phyloP scores from a whole-genome alignment of 2,888 invertebrate species.

The Himalopsyche japonica region DNA sequence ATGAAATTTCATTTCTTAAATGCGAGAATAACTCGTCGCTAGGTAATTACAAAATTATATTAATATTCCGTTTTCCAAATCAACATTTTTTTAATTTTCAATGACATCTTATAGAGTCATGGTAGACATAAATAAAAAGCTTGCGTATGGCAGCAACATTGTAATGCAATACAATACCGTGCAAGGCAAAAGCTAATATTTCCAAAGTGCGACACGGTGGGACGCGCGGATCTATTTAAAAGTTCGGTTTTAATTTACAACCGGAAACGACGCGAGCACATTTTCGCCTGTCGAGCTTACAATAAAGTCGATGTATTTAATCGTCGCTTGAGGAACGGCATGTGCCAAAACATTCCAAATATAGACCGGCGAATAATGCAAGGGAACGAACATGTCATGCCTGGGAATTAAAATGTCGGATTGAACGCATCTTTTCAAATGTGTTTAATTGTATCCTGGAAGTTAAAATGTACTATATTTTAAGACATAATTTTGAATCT shows the following conservation, averaged over 20 bases:
- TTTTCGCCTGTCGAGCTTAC: background rate
- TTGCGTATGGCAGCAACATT: background rate
- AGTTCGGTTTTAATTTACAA: background rate
- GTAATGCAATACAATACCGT: background rate
- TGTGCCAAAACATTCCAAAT: background rate
- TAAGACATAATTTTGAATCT: too few relatives aligned
- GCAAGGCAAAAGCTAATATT: background rate
- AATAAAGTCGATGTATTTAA: background rate
- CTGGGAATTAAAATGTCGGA: background rate
- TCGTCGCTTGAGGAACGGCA: background rate
- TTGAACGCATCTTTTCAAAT: background rate
- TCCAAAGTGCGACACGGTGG: background rate
- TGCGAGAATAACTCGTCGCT: too few relatives aligned
- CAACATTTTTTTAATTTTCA: background rate
- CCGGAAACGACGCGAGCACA: background rate
- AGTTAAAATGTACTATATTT: too few relatives aligned
- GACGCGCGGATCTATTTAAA: constrained; percentile 1
- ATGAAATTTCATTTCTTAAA: too few relatives aligned
- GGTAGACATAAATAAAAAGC: background rate
- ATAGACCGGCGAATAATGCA: background rate
- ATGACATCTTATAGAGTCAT: too few relatives aligned
- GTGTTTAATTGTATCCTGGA: background rate
- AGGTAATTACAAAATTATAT: too few relatives aligned
- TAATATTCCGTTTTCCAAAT: too few relatives aligned
- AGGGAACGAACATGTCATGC: background rate